Evolutionary conservation across 2,113 vertebrate genomes (phyloP).

Genomic region (Scatophagus argus): DNA sequence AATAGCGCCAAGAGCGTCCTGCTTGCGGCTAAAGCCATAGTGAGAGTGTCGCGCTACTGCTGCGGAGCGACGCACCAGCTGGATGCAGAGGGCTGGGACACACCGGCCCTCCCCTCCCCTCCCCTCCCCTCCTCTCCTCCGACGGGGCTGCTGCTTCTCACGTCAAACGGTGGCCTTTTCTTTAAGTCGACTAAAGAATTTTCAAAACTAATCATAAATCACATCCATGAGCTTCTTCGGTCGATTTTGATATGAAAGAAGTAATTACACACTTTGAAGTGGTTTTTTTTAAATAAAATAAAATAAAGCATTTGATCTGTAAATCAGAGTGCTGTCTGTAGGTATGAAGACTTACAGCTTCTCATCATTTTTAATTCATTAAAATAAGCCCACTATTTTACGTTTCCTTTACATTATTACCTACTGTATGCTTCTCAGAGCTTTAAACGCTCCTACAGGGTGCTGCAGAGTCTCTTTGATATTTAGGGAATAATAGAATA

Average conservation of each 20-base stretch:
- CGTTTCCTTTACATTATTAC: too few species aligned
- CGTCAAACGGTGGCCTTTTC: neutral
- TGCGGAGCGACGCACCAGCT: constrained; percentile 70
- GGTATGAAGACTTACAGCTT: neutral
- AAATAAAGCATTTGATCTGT: too few species aligned
- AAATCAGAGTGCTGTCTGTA: neutral
- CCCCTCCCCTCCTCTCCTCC: constrained; percentile 16
- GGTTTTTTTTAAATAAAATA: neutral
- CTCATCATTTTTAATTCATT: neutral
- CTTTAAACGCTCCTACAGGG: neutral
- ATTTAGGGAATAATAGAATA: neutral
- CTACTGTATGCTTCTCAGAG: neutral
- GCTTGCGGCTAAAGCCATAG: constrained; percentile 82
- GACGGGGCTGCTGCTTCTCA: constrained; percentile 16
- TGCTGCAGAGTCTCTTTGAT: neutral
- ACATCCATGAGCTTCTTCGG: neutral
- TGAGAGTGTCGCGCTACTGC: constrained; percentile 72
- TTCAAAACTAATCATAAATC: neutral
- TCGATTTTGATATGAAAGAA: neutral
- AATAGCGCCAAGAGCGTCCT: constrained; percentile 83
- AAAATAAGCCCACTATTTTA: neutral
- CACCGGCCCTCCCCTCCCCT: constrained; percentile 19
- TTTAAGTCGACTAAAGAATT: neutral
- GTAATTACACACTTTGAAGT: neutral
- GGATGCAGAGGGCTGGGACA: constrained; percentile 70